Percentiles rank a stretch among this genome's conserved stretches.
Evolutionary conservation across 2,888 invertebrate species (phyloP).

Genomic region (Pardosa pseudoannulata): DNA sequence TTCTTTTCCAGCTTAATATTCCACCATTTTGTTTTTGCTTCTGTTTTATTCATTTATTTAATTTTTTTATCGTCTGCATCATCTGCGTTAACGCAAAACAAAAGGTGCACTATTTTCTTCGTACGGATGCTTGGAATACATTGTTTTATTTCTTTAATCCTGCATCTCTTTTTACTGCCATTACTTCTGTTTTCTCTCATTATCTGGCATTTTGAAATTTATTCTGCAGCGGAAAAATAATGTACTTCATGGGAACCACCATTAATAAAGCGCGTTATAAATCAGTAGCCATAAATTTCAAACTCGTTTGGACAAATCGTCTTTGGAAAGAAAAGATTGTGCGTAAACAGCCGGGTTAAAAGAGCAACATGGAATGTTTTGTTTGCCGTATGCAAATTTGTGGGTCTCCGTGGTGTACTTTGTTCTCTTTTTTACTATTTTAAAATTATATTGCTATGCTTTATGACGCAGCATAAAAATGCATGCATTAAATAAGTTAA

Average conservation of each 20-base stretch:
- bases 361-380: slow-evolving; percentile 28
- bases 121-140: slow-evolving; percentile 19
- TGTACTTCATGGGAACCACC: not conserved
- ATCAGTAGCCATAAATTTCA: slow-evolving; percentile 50
- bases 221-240: slow-evolving; percentile 23
- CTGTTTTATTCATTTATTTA: slow-evolving; percentile 20
- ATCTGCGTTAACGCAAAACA: slow-evolving; percentile 28
- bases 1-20: slow-evolving; percentile 43
- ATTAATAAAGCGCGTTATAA: slow-evolving; percentile 52
- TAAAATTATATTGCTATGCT: slow-evolving; percentile 28
- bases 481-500: no score
- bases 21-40: slow-evolving; percentile 44
- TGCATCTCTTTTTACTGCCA: slow-evolving; percentile 17
- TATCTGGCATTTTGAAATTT: slow-evolving; percentile 54
- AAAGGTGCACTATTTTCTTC: slow-evolving; percentile 25
- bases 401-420: slow-evolving; percentile 34
- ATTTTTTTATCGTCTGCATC: slow-evolving; percentile 36
- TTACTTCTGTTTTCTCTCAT: slow-evolving; percentile 38
- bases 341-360: slow-evolving; percentile 27
- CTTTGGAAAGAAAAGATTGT: slow-evolving; percentile 31
- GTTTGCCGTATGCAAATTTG: slow-evolving; percentile 52
- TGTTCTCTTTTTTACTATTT: slow-evolving; percentile 11
- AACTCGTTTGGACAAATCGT: slow-evolving; percentile 31
- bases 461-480: slow-evolving; percentile 42
- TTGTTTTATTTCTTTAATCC: slow-evolving; percentile 32